These are phyloP conservation scores for Araneus ventricosus DNA, from an alignment of 1,140 invertebrate species.

Conservation along the genomic window DNA sequence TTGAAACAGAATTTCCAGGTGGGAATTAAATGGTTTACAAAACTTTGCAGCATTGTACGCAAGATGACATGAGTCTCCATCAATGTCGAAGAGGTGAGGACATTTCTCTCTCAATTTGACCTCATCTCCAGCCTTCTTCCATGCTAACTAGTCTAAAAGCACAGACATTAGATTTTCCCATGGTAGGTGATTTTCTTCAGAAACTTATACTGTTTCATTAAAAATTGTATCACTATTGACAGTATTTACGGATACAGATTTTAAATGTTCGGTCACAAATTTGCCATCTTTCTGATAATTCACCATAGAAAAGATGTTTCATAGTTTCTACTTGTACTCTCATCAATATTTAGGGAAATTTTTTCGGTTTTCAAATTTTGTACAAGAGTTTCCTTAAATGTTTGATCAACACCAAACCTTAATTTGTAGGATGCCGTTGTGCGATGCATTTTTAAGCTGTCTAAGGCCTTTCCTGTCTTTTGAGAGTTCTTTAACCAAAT, in stretches of 20 bases:
- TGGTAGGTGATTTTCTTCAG: conserved; percentile 18
- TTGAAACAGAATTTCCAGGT: conserved; percentile 74
- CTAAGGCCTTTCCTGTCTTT: conserved; percentile 29
- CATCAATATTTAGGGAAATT: conserved; percentile 58
- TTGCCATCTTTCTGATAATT: conserved; percentile 1
- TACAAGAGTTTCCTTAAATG: conserved; percentile 26
- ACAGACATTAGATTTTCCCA: conserved; percentile 77
- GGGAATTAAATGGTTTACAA: conserved; percentile 76
- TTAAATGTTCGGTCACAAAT: conserved; percentile 53
- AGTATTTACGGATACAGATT: conserved; percentile 21
- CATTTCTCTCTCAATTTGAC: no score
- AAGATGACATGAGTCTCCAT: conserved; percentile 78
- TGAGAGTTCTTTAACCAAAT: no score
- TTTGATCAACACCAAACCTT: conserved; percentile 45
- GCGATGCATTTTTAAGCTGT: not conserved
- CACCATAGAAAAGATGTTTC: conserved; percentile 11
- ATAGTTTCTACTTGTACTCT: conserved; percentile 35
- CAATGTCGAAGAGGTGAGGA: conserved; percentile 77
- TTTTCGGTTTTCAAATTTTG: not conserved
- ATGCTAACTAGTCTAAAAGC: conserved; percentile 78
- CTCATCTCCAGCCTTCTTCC: no score
- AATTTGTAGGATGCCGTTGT: conserved; percentile 53
- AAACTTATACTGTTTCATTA: conserved; percentile 16
- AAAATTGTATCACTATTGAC: conserved; percentile 9
- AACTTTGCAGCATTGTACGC: conserved; percentile 77